Evolutionary conservation across 1,140 invertebrate species (phyloP), one percentile per base, ranked within the genome.

Genomic region (Heliconius himera): DNA sequence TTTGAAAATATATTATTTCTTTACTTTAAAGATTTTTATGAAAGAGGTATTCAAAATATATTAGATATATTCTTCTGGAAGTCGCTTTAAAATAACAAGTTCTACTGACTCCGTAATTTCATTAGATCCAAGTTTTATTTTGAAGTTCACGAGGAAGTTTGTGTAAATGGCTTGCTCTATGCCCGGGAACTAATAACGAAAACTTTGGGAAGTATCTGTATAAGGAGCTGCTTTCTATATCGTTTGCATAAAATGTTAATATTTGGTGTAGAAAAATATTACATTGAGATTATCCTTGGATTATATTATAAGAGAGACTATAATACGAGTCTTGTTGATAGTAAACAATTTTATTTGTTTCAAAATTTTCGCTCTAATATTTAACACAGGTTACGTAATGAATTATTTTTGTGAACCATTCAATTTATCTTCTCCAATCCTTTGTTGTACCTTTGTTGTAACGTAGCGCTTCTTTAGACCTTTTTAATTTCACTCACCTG

Each of bases 401-500:
- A 3, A 46, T 46, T 46, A 46, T 16, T 46, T 46, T 46, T 46
- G 41, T 46, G 41, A 46, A 46, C 41, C n/a, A n/a, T n/a, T n/a
- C n/a, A n/a, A n/a, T n/a, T n/a, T n/a, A n/a, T n/a, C n/a, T n/a
- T n/a, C n/a, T n/a, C n/a, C n/a, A n/a, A n/a, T n/a, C n/a, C n/a
- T n/a, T n/a, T n/a, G n/a, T n/a, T n/a, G n/a, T n/a, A n/a, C n/a
- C n/a, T n/a, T n/a, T n/a, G n/a, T n/a, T n/a, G n/a, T n/a, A n/a
- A n/a, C n/a, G n/a, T n/a, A n/a, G n/a, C n/a, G n/a, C n/a, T n/a
- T n/a, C n/a, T n/a, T n/a, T n/a, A n/a, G n/a, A n/a, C n/a, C 20
- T 13, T 29, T 16, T 71, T 36, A 60, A 1, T 26, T 60, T 71
- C 13, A 33, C 56, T 13, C 13, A 96, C 95, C 95, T 95, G 95